Evolutionary conservation across 2,797 vertebrate species (phyloP).

Genomic region (Myotis myotis): DNA sequence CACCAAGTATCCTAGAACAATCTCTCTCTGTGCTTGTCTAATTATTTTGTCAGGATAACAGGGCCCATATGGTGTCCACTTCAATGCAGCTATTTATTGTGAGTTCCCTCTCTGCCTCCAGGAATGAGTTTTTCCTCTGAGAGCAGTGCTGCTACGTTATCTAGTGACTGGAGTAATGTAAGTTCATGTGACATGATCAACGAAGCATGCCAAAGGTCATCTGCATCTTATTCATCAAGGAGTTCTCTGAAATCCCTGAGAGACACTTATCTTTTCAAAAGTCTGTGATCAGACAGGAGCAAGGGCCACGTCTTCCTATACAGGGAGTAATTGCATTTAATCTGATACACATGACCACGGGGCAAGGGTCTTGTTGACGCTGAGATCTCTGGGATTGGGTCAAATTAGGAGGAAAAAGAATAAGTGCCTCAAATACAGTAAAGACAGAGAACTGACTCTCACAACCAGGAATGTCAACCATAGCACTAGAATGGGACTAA

Average conservation of each 20-base stretch:
- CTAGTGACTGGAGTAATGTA: conserved; percentile 4
- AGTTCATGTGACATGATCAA: conserved; percentile 13
- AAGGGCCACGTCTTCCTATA: not conserved
- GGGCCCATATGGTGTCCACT: not conserved
- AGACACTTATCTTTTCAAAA: not conserved
- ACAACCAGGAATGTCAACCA: not conserved
- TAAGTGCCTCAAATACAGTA: not conserved
- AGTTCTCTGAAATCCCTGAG: not conserved
- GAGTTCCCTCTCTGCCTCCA: not conserved
- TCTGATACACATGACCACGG: not conserved
- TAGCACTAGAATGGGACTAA: not conserved
- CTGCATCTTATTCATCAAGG: not conserved
- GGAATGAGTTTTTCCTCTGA: not conserved
- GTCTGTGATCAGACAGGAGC: not conserved
- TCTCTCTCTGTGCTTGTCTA: not conserved
- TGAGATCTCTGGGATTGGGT: not conserved
- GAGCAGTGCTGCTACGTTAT: not conserved
- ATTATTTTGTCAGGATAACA: conserved; percentile 14
- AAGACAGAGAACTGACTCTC: not conserved
- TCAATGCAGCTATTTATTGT: not conserved
- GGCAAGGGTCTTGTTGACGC: not conserved
- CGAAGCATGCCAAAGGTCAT: not conserved
- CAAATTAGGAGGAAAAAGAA: not conserved
- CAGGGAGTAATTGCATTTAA: not conserved
- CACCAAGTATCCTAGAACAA: not conserved